Evolutionary conservation across 2,888 invertebrate species (phyloP), one percentile per base, ranked within the genome.

Genomic region (Dolomedes plantarius): DNA sequence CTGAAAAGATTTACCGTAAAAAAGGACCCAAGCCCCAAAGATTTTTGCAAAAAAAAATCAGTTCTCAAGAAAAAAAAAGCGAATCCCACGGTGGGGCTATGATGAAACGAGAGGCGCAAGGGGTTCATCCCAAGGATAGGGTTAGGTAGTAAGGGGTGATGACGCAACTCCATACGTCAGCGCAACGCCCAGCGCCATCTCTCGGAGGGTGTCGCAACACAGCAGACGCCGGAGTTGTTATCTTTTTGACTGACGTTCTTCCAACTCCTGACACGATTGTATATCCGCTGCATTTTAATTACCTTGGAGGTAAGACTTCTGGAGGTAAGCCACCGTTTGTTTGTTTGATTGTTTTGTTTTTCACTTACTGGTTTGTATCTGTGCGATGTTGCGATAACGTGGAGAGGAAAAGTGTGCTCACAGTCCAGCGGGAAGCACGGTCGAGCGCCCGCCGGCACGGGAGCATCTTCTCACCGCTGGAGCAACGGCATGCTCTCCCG

Each of bases 161-260:
- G 56, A 56, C 56, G 56, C 56, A 56, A 56, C 23, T 5, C 5
- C 5, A 3, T 46, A 56, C 56, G 56, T 56, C 19, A 56, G 2
- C 2, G 11, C 3, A 56, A 2, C 5, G 3, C 23, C 23, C 3
- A 56, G 23, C 56, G 56, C 56, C 56, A 56, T 56, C 56, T 56
- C 23, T 56, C 56, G 56, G 56, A 2, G 23, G 1, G n/a, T 16
- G 3, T 56, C 11, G 56, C 56, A 56, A 56, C 23, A 23, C 56
- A 56, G 3, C 56, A 56, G 56, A 56, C 56, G 56, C 56, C 56
- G 19, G 56, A 56, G 2, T 6, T 56, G 23, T 23, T 16, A 19
- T 56, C 56, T 56, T 56, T 56, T 56, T 56, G 56, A 56, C 19
- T 56, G 56, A 56, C 56, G 56, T 56, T 56, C 56, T 1, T 56